Base-by-base conservation (phyloP, 2,888 invertebrate genomes). In the Mongoloraphidia duomilia region DNA sequence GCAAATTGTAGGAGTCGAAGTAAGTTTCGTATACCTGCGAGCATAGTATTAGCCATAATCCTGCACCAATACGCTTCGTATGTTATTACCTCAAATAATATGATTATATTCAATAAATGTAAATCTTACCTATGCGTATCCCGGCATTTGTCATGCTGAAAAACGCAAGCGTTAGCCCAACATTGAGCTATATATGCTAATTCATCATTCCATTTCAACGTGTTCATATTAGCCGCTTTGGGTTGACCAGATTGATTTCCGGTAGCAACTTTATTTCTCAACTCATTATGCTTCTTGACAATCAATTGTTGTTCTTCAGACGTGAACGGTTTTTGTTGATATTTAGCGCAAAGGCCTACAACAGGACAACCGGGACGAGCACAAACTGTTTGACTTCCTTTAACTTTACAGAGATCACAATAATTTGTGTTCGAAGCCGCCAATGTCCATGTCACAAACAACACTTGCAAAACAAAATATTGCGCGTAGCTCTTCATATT, bases 111-210 rank as follows among this genome's bases (percentile, higher is more conserved):
- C 26, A 26, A 26, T 26, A 26, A 26, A 5, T 26, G 3, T 6
- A 26, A 26, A 26, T 5, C 6, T 3, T 26, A 26, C 10, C 34
- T 10, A 6, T 17, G 44, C 3, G 34, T 34, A 44, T 44, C 44
- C 17, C 44, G 26, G 12, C 44, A 44, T 33, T 1, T 33, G 9
- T 44, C 44, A 44, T 44, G 44, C 10, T 17, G 9, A 44, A 33
- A 44, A 13, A 33, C 34, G 14, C 50, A 50, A 37, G 38, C 34
- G 38, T 50, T 50, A n/a, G 39, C 47, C 44, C 44, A 47, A 40
- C 50, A 50, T 33, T 46, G 33, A 38, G 50, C 50, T 8, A 48
- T 44, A n/a, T 34, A 12, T 39, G 44, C 46, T 46, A 11, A 12
- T 13, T 46, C 50, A n/a, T 48, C 40, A 34, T 39, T 41, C 42